Conservation (phyloP, 2,888 invertebrate genomes). For the Tiphia femorata region DNA sequence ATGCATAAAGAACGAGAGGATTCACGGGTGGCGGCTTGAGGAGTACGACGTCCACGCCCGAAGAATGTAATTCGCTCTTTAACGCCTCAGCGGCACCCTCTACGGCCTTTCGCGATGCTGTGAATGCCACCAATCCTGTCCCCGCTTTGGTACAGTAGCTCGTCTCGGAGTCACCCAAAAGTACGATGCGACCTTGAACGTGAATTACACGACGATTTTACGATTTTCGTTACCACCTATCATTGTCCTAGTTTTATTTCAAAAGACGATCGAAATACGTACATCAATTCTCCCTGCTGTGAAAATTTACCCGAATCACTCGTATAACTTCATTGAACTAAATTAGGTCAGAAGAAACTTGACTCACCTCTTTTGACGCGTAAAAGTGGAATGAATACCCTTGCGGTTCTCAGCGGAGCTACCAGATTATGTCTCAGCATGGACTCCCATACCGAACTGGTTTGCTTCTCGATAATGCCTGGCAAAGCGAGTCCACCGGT, state of each 20-base stretch:
- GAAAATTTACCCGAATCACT: too few relatives aligned
- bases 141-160: slow-evolving; percentile 69
- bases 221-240: too few relatives aligned
- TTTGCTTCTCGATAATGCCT: slow-evolving; percentile 78
- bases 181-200: slow-evolving; percentile 58
- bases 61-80: slow-evolving; percentile 77
- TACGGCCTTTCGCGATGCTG: slow-evolving; percentile 80
- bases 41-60: slow-evolving; percentile 81
- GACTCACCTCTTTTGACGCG: slow-evolving; percentile 70
- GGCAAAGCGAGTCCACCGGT: slow-evolving; percentile 84
- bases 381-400: slow-evolving; percentile 81
- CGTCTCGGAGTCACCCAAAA: slow-evolving; percentile 55
- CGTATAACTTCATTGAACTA: too few relatives aligned
- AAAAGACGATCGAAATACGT: too few relatives aligned
- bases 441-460: slow-evolving; percentile 79
- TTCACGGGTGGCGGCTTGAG: slow-evolving; percentile 74
- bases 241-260: too few relatives aligned
- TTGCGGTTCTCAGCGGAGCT: slow-evolving; percentile 80
- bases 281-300: too few relatives aligned
- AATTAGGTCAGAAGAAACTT: too few relatives aligned
- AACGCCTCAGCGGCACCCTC: slow-evolving; percentile 84
- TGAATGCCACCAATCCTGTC: slow-evolving; percentile 73
- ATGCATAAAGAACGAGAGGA: slow-evolving; percentile 56
- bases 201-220: too few relatives aligned
- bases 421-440: slow-evolving; percentile 80